Evolutionary conservation across 2,113 vertebrate genomes (phyloP).

Genomic region (Cichladusa arquata): DNA sequence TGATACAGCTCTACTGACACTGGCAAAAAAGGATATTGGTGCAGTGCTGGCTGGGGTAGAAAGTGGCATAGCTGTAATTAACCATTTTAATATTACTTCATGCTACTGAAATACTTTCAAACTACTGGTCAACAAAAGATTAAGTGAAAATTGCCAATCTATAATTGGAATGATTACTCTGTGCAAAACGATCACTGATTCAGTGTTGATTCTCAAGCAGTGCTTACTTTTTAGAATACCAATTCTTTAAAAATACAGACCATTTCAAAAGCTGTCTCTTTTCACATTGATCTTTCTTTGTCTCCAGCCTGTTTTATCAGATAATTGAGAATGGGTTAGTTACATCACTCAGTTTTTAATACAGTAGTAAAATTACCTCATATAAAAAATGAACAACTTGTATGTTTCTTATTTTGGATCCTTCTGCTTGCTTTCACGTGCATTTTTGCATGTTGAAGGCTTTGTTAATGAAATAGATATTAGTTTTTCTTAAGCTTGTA

Average conservation of each 20-base stretch:
- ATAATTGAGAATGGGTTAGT: not conserved
- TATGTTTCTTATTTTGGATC: slow-evolving; percentile 1
- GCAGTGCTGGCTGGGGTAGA: not conserved
- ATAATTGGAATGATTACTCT: not conserved
- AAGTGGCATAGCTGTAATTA: not conserved
- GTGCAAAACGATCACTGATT: not conserved
- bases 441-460: not conserved
- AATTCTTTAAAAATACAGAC: not conserved
- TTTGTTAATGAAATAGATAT: not conserved
- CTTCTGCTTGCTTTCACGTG: not conserved
- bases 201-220: not conserved
- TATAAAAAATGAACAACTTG: not conserved
- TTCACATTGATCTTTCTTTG: not conserved
- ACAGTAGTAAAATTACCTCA: not conserved
- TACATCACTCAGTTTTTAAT: not conserved
- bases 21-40: not conserved
- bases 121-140: not conserved
- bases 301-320: not conserved
- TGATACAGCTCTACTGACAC: not conserved
- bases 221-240: not conserved
- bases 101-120: not conserved
- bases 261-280: not conserved
- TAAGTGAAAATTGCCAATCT: not conserved
- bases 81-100: not conserved
- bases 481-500: not conserved